These are phyloP conservation scores for Styela clava DNA, from an alignment of 23 tunicate species.

Conservation along the genomic window DNA sequence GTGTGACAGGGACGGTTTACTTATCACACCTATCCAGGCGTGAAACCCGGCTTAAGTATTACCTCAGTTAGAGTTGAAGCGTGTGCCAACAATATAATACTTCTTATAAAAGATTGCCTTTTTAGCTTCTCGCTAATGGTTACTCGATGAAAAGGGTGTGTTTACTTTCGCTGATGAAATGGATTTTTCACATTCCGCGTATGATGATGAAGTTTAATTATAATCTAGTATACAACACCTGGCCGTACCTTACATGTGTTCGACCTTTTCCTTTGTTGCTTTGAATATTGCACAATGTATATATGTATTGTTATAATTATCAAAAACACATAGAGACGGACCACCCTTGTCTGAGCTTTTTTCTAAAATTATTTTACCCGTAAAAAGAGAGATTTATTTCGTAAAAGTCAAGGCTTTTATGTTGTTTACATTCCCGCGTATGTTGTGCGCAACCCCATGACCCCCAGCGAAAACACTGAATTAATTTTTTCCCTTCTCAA, in stretches of 20 bases:
- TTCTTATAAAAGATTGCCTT: neutral
- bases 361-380: neutral
- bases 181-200: neutral
- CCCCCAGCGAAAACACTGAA: neutral
- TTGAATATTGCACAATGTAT: neutral
- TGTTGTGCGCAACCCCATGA: neutral
- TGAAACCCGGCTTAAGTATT: neutral
- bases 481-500: too few species aligned
- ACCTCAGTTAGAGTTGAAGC: neutral
- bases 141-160: neutral
- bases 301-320: neutral
- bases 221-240: neutral
- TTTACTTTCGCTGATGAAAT: neutral
- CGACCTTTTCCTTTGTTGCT: neutral
- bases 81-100: neutral
- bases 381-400: neutral
- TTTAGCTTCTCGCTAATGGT: neutral
- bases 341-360: neutral
- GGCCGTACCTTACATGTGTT: neutral
- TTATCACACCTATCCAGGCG: constrained; percentile 16
- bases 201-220: neutral
- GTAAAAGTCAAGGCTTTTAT: neutral
- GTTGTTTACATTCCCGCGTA: neutral
- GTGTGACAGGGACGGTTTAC: neutral
- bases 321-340: too few species aligned